Evolutionary conservation across 23 tunicate species (phyloP), one percentile per base, ranked within the genome.

Genomic region (Ascidia mentula): DNA sequence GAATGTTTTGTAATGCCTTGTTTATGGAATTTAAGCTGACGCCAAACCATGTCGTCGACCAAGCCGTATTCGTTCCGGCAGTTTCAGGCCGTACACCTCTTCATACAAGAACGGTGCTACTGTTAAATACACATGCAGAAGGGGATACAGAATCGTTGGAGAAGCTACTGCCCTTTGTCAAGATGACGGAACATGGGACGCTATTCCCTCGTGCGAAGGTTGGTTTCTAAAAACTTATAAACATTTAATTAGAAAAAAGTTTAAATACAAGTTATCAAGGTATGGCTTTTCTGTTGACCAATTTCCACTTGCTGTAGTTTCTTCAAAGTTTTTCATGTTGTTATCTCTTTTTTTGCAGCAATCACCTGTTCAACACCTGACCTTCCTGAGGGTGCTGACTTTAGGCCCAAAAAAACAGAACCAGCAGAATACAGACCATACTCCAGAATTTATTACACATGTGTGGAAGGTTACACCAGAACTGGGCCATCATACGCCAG

Each of bases 121-220:
- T 34, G 74, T 71, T n/a, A 71, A 35, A 5, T 71, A 71, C 74
- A 71, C 5, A 34, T 71, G 74, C 32, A 34, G 74, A 34, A 3
- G 30, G 31, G 74, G 74, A 3, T 71, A 71, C 74, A 71, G 18
- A 4, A 18, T 71, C 5, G 7, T 3, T 7, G 74, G 74, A 34
- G 9, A 12, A 7, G 38, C 74, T 18, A 31, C 17, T 2, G 6
- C 39, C 24, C 31, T 36, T 34, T 71, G 74, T 71, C 74, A 71
- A 31, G 38, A 34, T 6, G 13, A 36, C 13, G 74, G 74, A 18
- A 71, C 5, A 28, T 71, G 74, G 74, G 9, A 9, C 30, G 2
- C 74, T 17, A 18, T n/a, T 18, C 74, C 74, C 1, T 28, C 32
- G 36, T 71, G 74, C 13, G 22, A 26, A 1, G 24, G 65, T 53